phyloP scores from a whole-genome alignment of 2,888 invertebrate genomes.

The Oscheius sp. region DNA sequence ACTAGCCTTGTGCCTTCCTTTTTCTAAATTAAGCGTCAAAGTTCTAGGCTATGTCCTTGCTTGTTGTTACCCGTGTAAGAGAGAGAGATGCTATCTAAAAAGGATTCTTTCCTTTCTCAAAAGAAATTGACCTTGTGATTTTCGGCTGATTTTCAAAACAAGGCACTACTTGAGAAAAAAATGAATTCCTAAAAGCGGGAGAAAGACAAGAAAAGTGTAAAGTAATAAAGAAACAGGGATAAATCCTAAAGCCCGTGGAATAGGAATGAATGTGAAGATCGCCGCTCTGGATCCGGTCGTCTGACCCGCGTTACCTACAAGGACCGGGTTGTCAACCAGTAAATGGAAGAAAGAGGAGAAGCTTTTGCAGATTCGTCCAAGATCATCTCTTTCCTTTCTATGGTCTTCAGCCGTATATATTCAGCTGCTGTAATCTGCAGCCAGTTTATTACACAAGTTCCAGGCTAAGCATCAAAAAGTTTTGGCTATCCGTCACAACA shows the following conservation, averaged over 20 bases:
- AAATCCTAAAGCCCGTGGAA: background rate
- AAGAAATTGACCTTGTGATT: too few species aligned
- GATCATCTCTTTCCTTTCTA: background rate
- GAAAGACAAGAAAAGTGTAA: background rate
- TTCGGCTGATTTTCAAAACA: background rate
- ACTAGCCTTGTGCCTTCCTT: too few species aligned
- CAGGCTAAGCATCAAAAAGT: too few species aligned
- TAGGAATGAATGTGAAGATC: background rate
- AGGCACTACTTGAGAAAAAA: background rate
- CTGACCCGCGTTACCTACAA: constrained; percentile 2
- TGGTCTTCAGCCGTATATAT: background rate
- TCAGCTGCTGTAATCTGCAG: too few species aligned
- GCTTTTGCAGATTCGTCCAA: background rate
- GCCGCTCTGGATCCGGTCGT: constrained; percentile 12
- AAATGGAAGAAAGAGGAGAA: background rate
- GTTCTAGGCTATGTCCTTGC: too few species aligned
- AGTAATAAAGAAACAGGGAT: background rate
- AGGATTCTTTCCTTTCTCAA: too few species aligned
- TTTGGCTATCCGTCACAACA: too few species aligned
- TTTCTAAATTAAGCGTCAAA: too few species aligned
- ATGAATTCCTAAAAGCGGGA: background rate
- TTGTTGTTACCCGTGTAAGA: too few species aligned
- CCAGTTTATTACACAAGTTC: too few species aligned
- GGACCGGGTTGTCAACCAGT: constrained; percentile 3
- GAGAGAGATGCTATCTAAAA: too few species aligned